A percentile compares a stretch with the other conserved stretches of the same genome.
Conservation (phyloP, 2,888 invertebrate species). For the Rhagonycha lutea region DNA sequence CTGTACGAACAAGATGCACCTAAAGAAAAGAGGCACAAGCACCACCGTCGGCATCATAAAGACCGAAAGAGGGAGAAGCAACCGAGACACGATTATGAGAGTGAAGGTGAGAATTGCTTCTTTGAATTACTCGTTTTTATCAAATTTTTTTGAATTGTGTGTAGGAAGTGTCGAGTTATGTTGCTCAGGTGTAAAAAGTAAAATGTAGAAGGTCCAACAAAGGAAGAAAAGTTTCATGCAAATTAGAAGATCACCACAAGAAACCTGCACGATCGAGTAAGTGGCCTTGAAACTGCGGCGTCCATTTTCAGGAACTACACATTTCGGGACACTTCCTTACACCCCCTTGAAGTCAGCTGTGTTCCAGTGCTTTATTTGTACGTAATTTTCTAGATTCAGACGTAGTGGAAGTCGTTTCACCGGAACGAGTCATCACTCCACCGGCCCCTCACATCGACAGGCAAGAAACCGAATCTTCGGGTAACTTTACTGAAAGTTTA, state of each 20-base stretch:
- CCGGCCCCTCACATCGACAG: constrained; percentile 49
- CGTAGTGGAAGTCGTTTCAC: constrained; percentile 46
- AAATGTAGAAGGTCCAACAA: neutral
- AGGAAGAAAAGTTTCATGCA: neutral
- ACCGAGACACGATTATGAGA: constrained; percentile 53
- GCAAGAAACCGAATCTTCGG: constrained; percentile 41
- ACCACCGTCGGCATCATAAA: constrained; percentile 55
- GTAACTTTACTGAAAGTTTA: constrained; percentile 60
- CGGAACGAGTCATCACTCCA: constrained; percentile 37
- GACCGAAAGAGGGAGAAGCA: constrained; percentile 52
- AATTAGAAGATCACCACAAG: neutral
- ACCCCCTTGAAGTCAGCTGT: neutral
- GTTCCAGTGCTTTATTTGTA: neutral
- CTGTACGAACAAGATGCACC: constrained; percentile 55
- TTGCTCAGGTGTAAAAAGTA: neutral
- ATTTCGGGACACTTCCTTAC: neutral
- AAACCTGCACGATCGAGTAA: neutral
- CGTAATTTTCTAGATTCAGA: constrained; percentile 44
- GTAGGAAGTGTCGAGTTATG: neutral
- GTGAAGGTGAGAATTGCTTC: constrained; percentile 61
- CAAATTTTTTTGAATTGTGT: neutral
- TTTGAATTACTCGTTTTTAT: constrained; percentile 5
- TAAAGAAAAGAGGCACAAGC: constrained; percentile 61
- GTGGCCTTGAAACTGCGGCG: neutral
- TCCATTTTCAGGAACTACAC: neutral